A percentile compares a stretch with the other conserved stretches of the same genome.
These are phyloP conservation scores for Leptinotarsa peninsularis DNA, from an alignment of 2,888 invertebrate species.

Conservation along the genomic window DNA sequence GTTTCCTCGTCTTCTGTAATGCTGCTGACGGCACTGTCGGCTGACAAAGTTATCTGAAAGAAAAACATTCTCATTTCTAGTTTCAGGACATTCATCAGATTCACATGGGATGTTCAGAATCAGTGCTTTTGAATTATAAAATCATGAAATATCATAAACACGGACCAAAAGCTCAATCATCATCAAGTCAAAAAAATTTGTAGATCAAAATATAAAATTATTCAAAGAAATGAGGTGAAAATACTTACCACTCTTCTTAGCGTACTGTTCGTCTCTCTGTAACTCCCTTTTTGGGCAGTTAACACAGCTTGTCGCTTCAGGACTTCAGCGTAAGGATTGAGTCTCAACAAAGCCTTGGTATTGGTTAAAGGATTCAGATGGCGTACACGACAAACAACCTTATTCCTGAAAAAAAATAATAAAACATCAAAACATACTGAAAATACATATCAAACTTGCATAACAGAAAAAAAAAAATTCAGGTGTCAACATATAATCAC, in stretches of 20 bases:
- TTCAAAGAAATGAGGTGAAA: background rate
- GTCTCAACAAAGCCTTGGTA: slow-evolving; percentile 84
- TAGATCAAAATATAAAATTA: too few species aligned
- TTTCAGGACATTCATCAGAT: background rate
- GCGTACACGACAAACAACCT: slow-evolving; percentile 81
- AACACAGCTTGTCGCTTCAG: slow-evolving; percentile 86
- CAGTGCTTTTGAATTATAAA: slow-evolving; percentile 50
- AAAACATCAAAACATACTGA: too few species aligned
- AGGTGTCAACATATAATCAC: slow-evolving; percentile 62
- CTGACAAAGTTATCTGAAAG: slow-evolving; percentile 55
- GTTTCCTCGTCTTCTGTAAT: slow-evolving; percentile 67
- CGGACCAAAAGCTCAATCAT: slow-evolving; percentile 49
- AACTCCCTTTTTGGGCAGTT: slow-evolving; percentile 73
- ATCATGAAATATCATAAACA: slow-evolving; percentile 61
- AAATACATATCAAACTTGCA: background rate
- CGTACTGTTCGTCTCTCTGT: slow-evolving; percentile 72
- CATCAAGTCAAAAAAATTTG: slow-evolving; percentile 4
- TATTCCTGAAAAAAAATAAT: slow-evolving; percentile 71
- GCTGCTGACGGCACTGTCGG: slow-evolving; percentile 67
- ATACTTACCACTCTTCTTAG: slow-evolving; percentile 83
- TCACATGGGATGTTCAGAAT: slow-evolving; percentile 25
- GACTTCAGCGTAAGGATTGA: slow-evolving; percentile 96
- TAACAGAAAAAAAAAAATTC: slow-evolving; percentile 36
- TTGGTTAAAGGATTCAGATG: slow-evolving; percentile 97
- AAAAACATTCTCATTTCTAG: slow-evolving; percentile 14